These are phyloP conservation scores for Coenobita brevimanus DNA, from an alignment of 1,140 invertebrate genomes.

Conservation along the genomic window DNA sequence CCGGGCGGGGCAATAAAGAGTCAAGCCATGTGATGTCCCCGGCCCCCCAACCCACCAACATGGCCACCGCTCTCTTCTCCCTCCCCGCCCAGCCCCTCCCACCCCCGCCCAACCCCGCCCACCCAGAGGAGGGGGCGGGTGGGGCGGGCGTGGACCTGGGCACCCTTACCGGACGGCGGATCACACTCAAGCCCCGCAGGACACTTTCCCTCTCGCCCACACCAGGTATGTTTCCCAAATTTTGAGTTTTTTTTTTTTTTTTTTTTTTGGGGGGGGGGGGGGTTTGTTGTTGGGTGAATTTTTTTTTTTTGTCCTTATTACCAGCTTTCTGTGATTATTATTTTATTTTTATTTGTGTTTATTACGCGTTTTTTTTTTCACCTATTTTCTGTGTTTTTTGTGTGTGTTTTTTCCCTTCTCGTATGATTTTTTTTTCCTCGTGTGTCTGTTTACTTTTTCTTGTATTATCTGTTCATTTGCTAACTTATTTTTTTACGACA, in stretches of 20 bases:
- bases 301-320: neutral
- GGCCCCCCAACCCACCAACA: conserved; percentile 28
- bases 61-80: conserved; percentile 61
- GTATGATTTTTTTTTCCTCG: too few relatives aligned
- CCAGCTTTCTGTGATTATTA: neutral
- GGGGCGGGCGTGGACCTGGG: conserved; percentile 63
- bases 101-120: conserved; percentile 21
- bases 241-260: too few relatives aligned
- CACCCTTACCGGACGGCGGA: conserved; percentile 62
- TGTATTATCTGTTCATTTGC: too few relatives aligned
- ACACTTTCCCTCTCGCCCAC: conserved; percentile 68
- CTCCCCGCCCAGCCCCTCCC: conserved; percentile 5
- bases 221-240: conserved; percentile 50
- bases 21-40: too few relatives aligned
- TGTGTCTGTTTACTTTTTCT: too few relatives aligned
- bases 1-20: too few relatives aligned
- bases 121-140: conserved; percentile 12
- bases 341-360: too few relatives aligned
- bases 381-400: too few relatives aligned
- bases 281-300: conserved; percentile 6
- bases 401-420: too few relatives aligned
- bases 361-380: too few relatives aligned
- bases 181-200: conserved; percentile 65
- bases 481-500: too few relatives aligned
- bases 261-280: too few relatives aligned